Evolutionary conservation across 2,113 vertebrate genomes (phyloP).

Genomic region (Excalfactoria chinensis): DNA sequence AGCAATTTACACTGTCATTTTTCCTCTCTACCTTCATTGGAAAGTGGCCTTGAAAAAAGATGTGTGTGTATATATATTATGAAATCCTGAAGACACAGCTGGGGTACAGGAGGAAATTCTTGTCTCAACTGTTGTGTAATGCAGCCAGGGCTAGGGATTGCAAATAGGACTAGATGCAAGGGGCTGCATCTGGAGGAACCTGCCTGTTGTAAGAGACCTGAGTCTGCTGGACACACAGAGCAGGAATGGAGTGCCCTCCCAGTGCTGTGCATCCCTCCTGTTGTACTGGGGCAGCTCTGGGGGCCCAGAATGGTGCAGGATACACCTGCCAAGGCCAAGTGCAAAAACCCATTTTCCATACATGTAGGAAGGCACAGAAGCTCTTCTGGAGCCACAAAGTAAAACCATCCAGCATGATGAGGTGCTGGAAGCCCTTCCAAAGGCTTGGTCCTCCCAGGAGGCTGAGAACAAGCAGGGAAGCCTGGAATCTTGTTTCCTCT

Average conservation of each 20-base stretch:
- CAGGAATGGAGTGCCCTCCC: background rate
- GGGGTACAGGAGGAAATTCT: background rate
- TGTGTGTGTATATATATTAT: no score
- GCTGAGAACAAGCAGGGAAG: background rate
- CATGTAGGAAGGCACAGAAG: background rate
- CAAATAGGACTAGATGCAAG: no score
- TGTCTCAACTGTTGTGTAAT: background rate
- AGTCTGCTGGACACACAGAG: no score
- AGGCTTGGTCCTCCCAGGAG: background rate
- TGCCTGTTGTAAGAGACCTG: background rate
- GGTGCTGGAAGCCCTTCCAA: background rate
- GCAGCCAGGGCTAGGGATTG: background rate
- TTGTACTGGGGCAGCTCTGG: background rate
- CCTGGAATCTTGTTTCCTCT: background rate
- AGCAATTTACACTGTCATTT: background rate
- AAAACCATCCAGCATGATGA: background rate
- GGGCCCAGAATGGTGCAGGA: background rate
- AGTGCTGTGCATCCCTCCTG: background rate
- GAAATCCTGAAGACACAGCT: background rate
- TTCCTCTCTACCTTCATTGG: rapidly evolving
- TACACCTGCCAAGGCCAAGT: background rate
- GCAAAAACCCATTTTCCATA: background rate
- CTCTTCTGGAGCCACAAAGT: background rate
- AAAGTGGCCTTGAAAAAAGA: background rate
- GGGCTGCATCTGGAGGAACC: background rate